Evolutionary conservation across 2,113 vertebrate species (phyloP).

Genomic region (Phaethornis superciliosus): DNA sequence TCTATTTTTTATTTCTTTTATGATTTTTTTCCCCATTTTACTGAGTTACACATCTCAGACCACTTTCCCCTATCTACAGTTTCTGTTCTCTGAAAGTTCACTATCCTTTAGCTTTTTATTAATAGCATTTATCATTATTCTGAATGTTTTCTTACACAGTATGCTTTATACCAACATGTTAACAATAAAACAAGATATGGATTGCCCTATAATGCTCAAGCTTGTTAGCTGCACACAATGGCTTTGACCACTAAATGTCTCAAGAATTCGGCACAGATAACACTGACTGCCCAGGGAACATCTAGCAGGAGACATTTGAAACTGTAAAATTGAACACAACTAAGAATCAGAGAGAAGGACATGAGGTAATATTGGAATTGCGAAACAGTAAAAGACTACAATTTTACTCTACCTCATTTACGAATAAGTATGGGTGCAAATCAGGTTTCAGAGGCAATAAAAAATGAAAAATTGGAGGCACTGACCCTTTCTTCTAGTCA

Average conservation of each 20-base stretch:
- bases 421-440: neutral
- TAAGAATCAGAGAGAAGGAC: neutral
- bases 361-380: neutral
- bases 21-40: neutral
- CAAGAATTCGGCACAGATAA: conserved; percentile 1
- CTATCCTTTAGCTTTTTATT: neutral
- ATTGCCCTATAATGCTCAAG: neutral
- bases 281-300: neutral
- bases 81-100: neutral
- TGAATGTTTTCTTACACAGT: neutral
- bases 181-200: neutral
- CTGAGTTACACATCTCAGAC: neutral
- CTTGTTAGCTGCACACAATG: neutral
- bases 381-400: neutral
- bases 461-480: neutral
- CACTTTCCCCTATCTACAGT: neutral
- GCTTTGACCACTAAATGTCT: neutral
- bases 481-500: neutral
- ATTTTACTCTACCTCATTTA: neutral
- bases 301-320: neutral
- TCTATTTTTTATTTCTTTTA: neutral
- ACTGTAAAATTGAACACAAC: neutral
- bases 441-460: neutral
- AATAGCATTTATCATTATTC: neutral
- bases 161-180: neutral